A percentile compares a stretch with the other conserved stretches of the same genome.
Conservation (phyloP, 2,113 vertebrate species). For the Eidolon helvum region DNA sequence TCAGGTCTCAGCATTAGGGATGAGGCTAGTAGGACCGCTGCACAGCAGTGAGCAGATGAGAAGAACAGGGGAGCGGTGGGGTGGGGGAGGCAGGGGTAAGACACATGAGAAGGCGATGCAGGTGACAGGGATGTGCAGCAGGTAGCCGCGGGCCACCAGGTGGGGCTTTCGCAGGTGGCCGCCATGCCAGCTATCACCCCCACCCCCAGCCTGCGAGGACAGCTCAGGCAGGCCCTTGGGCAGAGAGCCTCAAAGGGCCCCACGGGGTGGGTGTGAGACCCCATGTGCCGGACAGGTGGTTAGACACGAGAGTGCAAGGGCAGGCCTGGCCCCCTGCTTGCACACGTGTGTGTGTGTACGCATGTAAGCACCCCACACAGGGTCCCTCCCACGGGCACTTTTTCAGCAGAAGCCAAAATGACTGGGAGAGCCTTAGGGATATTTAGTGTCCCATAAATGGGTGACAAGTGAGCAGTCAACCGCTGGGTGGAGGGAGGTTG, state of each 20-base stretch:
- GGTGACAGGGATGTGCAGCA: not conserved
- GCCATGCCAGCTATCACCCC: not conserved
- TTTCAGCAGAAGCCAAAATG: constrained; percentile 7
- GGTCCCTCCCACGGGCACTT: not conserved
- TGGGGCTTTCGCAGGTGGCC: not conserved
- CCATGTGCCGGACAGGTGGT: not conserved
- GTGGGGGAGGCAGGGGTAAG: not conserved
- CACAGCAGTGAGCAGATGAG: not conserved
- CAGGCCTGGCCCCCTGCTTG: not conserved
- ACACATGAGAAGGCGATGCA: not conserved
- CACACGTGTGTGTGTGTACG: fast-evolving
- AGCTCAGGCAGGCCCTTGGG: not conserved
- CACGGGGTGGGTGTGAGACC: not conserved
- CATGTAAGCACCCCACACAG: not conserved
- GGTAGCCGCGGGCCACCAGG: not conserved
- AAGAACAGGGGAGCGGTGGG: not conserved
- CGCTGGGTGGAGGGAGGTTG: not conserved
- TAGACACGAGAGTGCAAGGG: not conserved
- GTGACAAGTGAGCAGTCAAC: not conserved
- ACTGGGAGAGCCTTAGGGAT: not conserved
- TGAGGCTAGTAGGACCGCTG: not conserved
- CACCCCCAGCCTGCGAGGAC: not conserved
- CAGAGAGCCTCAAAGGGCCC: not conserved
- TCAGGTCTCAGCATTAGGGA: not conserved
- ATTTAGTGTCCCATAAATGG: not conserved